phyloP scores from a whole-genome alignment of 2,113 vertebrate genomes.

The Mionectes macconnelli region DNA sequence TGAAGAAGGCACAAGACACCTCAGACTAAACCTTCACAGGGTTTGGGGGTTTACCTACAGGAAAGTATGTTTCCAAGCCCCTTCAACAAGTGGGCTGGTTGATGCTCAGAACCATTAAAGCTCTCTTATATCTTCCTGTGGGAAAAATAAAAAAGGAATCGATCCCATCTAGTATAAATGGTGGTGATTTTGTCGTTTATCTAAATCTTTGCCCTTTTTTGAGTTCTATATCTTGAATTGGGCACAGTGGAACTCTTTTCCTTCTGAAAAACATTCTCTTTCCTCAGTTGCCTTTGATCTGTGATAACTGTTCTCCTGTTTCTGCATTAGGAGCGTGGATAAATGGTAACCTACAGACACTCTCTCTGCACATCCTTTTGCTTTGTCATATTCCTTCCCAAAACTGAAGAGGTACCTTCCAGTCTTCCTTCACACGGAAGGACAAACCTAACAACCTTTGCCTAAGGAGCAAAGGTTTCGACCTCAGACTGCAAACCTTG shows the following conservation, averaged over 20 bases:
- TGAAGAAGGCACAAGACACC: not conserved
- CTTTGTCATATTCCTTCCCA: not conserved
- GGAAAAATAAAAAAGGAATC: not conserved
- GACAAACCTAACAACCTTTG: not conserved
- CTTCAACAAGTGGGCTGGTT: not conserved
- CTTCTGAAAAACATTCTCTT: not conserved
- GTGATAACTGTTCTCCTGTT: not conserved
- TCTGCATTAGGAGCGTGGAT: not conserved
- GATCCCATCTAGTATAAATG: not conserved
- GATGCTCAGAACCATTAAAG: not conserved
- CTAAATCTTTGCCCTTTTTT: not conserved
- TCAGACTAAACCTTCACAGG: not conserved
- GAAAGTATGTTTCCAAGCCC: not conserved
- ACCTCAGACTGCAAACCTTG: not conserved
- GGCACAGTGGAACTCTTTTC: not conserved
- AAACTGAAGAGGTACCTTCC: not conserved
- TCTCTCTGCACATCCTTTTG: not conserved
- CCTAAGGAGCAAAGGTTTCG: not conserved
- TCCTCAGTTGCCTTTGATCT: not conserved
- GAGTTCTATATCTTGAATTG: not conserved
- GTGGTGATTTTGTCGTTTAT: not conserved
- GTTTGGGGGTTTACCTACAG: not conserved
- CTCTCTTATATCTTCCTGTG: not conserved
- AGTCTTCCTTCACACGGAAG: not conserved
- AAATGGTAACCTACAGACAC: not conserved